phyloP scores from a whole-genome alignment of 2,888 invertebrate species.

The Dinocampus coccinellae region DNA sequence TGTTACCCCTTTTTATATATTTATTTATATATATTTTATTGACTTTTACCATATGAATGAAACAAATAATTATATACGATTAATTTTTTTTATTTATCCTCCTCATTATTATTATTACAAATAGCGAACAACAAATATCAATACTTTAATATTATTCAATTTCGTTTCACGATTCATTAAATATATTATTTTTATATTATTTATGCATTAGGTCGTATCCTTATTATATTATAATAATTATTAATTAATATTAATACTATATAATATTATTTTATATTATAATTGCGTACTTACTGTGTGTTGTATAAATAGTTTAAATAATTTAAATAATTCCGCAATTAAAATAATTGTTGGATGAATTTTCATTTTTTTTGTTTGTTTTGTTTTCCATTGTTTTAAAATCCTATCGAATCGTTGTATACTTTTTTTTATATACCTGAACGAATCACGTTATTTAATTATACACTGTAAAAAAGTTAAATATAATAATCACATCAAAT shows the following conservation, averaged over 20 bases:
- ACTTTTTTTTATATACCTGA: too few species aligned
- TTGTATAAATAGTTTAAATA: neutral
- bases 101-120: conserved; percentile 62
- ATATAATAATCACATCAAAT: too few species aligned
- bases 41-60: too few species aligned
- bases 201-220: neutral
- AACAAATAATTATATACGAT: neutral
- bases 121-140: conserved; percentile 67
- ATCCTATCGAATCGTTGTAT: too few species aligned
- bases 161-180: conserved; percentile 27
- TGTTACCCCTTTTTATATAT: too few species aligned
- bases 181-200: conserved; percentile 18
- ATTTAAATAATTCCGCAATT: neutral
- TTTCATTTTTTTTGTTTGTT: too few species aligned
- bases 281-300: neutral
- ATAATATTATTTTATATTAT: neutral
- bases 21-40: too few species aligned
- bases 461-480: neutral
- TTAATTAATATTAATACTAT: neutral
- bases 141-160: conserved; percentile 55
- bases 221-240: neutral
- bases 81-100: conserved; percentile 54
- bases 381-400: too few species aligned
- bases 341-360: neutral
- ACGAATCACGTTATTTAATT: too few species aligned